Evolutionary conservation across 1,140 invertebrate genomes (phyloP).

Genomic region (Neocloeon triangulifer): DNA sequence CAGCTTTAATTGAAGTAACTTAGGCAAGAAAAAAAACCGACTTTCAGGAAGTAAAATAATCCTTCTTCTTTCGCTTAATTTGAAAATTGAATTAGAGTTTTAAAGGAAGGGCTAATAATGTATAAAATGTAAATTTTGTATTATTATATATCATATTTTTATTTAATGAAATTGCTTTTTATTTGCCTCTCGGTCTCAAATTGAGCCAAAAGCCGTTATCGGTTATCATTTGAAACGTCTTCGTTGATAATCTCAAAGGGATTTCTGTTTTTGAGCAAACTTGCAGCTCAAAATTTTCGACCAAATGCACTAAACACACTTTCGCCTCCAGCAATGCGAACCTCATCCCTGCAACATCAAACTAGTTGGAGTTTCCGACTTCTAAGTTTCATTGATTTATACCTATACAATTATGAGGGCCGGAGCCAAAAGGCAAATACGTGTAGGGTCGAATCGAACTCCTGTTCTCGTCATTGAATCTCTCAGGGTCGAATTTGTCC

Average conservation of each 20-base stretch:
- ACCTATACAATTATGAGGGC: slow-evolving; percentile 31
- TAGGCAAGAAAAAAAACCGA: too few relatives aligned
- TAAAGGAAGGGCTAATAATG: too few relatives aligned
- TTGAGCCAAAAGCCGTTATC: slow-evolving; percentile 14
- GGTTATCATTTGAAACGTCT: slow-evolving; percentile 11
- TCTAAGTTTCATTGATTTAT: not conserved
- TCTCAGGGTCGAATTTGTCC: slow-evolving; percentile 26
- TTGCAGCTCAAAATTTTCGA: slow-evolving; percentile 13
- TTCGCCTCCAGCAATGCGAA: slow-evolving; percentile 19
- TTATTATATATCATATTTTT: too few relatives aligned
- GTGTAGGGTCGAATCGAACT: slow-evolving; percentile 15
- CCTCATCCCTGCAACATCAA: slow-evolving; percentile 5
- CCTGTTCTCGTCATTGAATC: slow-evolving; percentile 21
- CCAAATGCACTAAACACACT: slow-evolving; percentile 12
- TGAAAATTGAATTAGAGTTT: too few relatives aligned
- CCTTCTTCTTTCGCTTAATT: too few relatives aligned
- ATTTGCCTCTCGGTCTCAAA: slow-evolving; percentile 11
- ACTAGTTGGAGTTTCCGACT: too few relatives aligned
- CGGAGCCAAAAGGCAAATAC: slow-evolving; percentile 29
- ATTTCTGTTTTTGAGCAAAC: slow-evolving; percentile 10
- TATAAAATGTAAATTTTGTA: too few relatives aligned
- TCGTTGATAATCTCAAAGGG: slow-evolving; percentile 12
- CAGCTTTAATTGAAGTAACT: too few relatives aligned
- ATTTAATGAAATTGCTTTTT: too few relatives aligned
- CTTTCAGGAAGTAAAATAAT: too few relatives aligned